Conservation (phyloP, 2,888 invertebrate genomes). For the Dromius quadrimaculatus region DNA sequence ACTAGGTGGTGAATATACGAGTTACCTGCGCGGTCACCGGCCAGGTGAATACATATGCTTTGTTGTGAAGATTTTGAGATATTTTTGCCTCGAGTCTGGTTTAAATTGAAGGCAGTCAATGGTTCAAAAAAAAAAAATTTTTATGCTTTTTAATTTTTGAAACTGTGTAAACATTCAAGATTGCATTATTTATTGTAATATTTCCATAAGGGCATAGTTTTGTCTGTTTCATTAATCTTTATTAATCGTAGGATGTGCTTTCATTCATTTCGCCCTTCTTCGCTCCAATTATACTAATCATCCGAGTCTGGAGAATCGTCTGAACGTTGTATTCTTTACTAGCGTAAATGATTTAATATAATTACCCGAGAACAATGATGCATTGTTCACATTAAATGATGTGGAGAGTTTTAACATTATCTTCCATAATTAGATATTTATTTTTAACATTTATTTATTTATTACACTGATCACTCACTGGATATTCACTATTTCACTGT, state of each 20-base stretch:
- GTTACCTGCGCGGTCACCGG: conserved; percentile 13
- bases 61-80: too few species aligned
- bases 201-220: neutral
- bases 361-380: conserved; percentile 11
- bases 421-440: too few species aligned
- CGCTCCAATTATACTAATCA: conserved; percentile 10
- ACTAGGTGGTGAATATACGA: neutral
- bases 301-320: neutral
- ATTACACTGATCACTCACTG: too few species aligned
- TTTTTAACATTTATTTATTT: too few species aligned
- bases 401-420: too few species aligned
- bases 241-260: neutral
- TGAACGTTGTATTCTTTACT: conserved; percentile 4
- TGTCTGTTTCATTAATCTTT: neutral
- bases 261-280: conserved; percentile 20
- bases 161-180: neutral
- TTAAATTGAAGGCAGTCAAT: too few species aligned
- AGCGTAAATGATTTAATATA: conserved; percentile 29
- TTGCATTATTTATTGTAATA: too few species aligned
- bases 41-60: conserved; percentile 12
- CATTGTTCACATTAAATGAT: conserved; percentile 13
- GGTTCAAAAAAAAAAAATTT: too few species aligned
- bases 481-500: too few species aligned
- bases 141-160: too few species aligned
- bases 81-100: too few species aligned